Conservation (phyloP, 2,113 vertebrate species). For the Calypte anna region DNA sequence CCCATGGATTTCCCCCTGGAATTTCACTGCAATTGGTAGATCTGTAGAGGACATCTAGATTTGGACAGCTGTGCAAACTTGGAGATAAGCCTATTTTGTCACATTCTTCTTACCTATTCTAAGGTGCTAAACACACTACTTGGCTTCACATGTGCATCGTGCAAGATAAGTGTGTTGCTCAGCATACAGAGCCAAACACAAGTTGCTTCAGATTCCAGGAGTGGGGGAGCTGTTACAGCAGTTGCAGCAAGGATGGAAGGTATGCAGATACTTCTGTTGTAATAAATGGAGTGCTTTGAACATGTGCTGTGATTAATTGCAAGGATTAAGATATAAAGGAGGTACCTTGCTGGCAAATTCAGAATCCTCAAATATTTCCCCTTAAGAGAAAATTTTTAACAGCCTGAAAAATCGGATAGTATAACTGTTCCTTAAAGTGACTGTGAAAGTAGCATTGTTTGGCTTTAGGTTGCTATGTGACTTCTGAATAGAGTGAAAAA, state of each 20-base stretch:
- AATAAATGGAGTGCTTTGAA: neutral
- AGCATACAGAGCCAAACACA: accelerated
- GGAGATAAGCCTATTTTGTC: neutral
- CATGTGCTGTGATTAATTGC: neutral
- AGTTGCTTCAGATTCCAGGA: neutral
- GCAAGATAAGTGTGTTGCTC: accelerated
- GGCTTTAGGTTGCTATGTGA: neutral
- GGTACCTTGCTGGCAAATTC: neutral
- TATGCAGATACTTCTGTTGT: neutral
- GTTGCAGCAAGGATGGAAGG: neutral
- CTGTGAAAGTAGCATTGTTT: neutral
- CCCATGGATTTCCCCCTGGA: neutral
- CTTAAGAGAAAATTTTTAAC: neutral
- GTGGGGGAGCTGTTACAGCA: neutral
- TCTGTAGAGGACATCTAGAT: neutral
- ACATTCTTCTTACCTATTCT: accelerated
- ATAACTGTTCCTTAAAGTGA: neutral
- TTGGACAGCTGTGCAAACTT: neutral
- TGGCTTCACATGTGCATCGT: neutral
- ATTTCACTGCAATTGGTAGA: neutral
- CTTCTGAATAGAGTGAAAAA: neutral
- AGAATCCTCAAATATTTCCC: neutral
- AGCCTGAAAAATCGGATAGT: neutral
- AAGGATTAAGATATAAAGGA: neutral
- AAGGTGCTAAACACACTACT: neutral